phyloP scores from a whole-genome alignment of 2,797 vertebrate genomes.

The Mormyrops boulengeri region DNA sequence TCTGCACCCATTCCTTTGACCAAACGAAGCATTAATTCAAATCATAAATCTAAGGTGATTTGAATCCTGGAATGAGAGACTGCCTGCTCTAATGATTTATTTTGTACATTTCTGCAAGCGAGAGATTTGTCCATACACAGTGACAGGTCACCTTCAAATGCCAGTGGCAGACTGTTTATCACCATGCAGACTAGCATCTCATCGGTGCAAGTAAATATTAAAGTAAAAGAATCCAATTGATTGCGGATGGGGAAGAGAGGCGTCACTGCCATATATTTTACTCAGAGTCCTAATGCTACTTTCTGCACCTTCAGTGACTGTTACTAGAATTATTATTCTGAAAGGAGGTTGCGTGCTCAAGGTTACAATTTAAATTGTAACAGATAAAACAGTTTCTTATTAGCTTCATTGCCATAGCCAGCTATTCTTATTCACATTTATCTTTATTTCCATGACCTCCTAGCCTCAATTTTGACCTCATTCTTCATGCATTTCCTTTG shows the following conservation, averaged over 20 bases:
- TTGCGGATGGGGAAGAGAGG: conserved; percentile 92
- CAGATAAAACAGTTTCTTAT: conserved; percentile 86
- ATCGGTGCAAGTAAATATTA: conserved; percentile 99
- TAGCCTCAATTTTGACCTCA: conserved; percentile 64
- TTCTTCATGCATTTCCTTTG: conserved; percentile 64
- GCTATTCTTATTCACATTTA: conserved; percentile 72
- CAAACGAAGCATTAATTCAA: conserved; percentile 99
- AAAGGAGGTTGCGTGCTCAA: conserved; percentile 77
- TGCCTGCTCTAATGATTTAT: conserved; percentile 63
- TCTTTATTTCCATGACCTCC: conserved; percentile 79
- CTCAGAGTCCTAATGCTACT: conserved; percentile 81
- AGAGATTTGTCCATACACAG: conserved; percentile 99
- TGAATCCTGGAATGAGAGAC: conserved; percentile 91
- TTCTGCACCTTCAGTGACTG: conserved; percentile 53
- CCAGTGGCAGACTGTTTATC: conserved; percentile 99
- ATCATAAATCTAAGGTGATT: conserved; percentile 99
- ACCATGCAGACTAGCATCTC: conserved; percentile 99
- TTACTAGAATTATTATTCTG: conserved; percentile 77
- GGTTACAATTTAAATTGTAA: conserved; percentile 85
- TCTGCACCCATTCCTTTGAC: conserved; percentile 97
- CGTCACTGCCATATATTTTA: conserved; percentile 89
- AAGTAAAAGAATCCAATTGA: conserved; percentile 99
- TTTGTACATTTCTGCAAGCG: conserved; percentile 69
- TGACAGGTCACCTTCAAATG: conserved; percentile 99
- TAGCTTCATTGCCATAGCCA: conserved; percentile 75